Percentiles rank a stretch among this genome's conserved stretches.
These are phyloP conservation scores for Plagodis dolabraria DNA, from an alignment of 2,888 invertebrate genomes.

Conservation along the genomic window DNA sequence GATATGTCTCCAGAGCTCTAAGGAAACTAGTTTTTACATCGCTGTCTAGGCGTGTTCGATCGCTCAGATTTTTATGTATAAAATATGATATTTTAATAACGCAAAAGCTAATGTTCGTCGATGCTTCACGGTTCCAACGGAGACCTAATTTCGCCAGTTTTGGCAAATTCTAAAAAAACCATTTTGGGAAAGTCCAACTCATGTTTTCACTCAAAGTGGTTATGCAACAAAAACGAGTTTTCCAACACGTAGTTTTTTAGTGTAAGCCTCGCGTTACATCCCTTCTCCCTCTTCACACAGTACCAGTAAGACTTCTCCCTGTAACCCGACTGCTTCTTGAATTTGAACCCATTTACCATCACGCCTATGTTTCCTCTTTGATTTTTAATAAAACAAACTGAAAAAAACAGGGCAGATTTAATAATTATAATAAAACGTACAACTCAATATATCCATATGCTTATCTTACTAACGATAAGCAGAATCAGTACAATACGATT, in stretches of 20 bases:
- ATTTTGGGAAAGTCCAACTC: neutral
- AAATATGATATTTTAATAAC: too few species aligned
- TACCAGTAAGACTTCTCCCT: conserved; percentile 33
- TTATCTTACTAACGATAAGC: too few species aligned
- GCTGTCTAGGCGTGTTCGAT: too few species aligned
- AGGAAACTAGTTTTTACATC: too few species aligned
- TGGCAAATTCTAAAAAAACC: neutral
- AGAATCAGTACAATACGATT: too few species aligned
- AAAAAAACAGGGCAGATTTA: neutral
- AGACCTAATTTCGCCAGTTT: too few species aligned
- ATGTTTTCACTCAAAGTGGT: conserved; percentile 16
- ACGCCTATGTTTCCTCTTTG: conserved; percentile 22
- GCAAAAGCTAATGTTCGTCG: too few species aligned
- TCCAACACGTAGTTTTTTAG: conserved; percentile 20
- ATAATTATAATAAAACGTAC: too few species aligned
- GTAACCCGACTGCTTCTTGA: conserved; percentile 30
- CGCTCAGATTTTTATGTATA: too few species aligned
- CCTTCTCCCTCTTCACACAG: conserved; percentile 28
- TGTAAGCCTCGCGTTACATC: conserved; percentile 26
- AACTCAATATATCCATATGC: too few species aligned
- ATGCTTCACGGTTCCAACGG: too few species aligned
- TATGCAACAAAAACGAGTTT: conserved; percentile 20
- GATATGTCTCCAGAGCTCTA: too few species aligned
- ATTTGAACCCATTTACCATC: conserved; percentile 25
- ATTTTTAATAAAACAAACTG: conserved; percentile 25